Conservation (phyloP, 2,113 vertebrate species). For the Chaetodon trifascialis region DNA sequence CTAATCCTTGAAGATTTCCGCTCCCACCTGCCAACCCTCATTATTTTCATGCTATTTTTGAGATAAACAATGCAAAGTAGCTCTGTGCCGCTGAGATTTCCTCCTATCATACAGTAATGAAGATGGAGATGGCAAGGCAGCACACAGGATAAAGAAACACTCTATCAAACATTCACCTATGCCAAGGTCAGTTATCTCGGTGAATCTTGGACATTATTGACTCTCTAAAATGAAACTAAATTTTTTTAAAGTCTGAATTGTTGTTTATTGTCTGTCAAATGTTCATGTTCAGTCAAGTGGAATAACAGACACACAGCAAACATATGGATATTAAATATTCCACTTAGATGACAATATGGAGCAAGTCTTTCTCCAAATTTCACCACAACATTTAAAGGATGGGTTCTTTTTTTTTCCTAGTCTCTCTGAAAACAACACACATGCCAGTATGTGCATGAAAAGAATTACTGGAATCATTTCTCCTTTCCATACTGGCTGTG, state of each 20-base stretch:
- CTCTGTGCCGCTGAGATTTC: conserved; percentile 57
- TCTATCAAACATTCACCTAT: conserved; percentile 31
- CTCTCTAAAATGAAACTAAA: neutral
- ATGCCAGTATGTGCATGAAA: neutral
- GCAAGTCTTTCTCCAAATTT: neutral
- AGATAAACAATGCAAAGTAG: conserved; percentile 71
- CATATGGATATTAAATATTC: neutral
- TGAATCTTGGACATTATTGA: neutral
- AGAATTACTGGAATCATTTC: neutral
- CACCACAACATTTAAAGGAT: neutral
- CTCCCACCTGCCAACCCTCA: conserved; percentile 76
- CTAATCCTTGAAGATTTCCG: conserved; percentile 70
- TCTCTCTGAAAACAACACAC: neutral
- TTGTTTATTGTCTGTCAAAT: neutral
- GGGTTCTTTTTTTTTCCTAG: neutral
- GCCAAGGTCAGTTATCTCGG: conserved; percentile 18
- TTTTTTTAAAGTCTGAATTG: neutral
- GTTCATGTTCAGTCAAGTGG: neutral
- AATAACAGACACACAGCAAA: neutral
- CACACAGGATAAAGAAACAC: conserved; percentile 34
- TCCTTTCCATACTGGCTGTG: neutral
- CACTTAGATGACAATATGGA: neutral
- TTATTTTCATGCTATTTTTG: conserved; percentile 78
- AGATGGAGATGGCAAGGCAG: conserved; percentile 48
- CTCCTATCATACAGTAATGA: conserved; percentile 49